Conservation (phyloP, 1,140 invertebrate species). For the Cotesia glomerata region DNA sequence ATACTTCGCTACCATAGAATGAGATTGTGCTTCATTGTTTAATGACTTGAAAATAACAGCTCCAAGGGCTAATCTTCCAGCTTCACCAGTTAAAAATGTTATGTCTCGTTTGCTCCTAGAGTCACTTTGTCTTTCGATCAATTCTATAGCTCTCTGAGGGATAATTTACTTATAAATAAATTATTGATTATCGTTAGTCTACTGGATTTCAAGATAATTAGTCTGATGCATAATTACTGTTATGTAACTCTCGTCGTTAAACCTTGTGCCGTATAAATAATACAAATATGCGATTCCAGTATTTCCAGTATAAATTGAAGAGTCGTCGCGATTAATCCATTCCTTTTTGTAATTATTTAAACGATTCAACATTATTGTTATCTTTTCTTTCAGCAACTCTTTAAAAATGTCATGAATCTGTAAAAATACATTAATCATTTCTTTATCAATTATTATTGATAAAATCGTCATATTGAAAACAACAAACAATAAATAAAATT, state of each 20-base stretch:
- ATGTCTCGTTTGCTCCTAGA: conserved; percentile 60
- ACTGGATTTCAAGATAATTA: background rate
- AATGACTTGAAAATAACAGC: conserved; percentile 70
- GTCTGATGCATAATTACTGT: conserved; percentile 34
- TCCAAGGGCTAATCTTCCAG: conserved; percentile 75
- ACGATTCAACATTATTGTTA: conserved; percentile 38
- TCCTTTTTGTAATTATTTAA: conserved; percentile 44
- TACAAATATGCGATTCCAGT: conserved; percentile 66
- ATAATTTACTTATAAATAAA: conserved; percentile 29
- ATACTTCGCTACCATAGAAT: conserved; percentile 63
- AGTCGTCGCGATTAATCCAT: conserved; percentile 51
- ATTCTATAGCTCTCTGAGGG: conserved; percentile 60
- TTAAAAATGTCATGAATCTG: conserved; percentile 47
- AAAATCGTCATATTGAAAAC: no score
- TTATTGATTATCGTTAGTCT: conserved; percentile 6
- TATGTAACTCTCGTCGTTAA: conserved; percentile 40
- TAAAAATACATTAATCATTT: background rate
- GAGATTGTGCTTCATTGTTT: conserved; percentile 57
- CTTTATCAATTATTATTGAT: no score
- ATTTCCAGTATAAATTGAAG: conserved; percentile 64
- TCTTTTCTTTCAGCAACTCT: conserved; percentile 31
- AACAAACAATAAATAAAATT: conserved; percentile 1
- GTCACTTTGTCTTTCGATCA: conserved; percentile 58
- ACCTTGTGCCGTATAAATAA: conserved; percentile 59
- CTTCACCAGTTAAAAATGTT: conserved; percentile 80